Evolutionary conservation across 2,888 invertebrate species (phyloP), one percentile per base, ranked within the genome.

Genomic region (Agriopis leucophaearia): DNA sequence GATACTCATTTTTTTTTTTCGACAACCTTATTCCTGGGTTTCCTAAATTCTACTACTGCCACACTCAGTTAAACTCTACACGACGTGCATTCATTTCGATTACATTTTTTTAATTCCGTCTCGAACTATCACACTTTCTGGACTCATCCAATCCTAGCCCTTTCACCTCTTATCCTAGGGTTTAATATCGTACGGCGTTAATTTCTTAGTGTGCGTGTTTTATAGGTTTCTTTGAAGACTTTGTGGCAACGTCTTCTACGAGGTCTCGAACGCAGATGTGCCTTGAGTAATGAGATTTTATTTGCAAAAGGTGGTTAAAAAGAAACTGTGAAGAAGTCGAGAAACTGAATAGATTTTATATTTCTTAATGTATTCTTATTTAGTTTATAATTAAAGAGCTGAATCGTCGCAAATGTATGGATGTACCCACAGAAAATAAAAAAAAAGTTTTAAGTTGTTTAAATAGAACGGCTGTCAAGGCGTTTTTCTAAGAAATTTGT

Each of bases 31-130:
- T 5, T 2, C 0, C 27, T 27, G 5, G 27, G 3, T 5, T 5
- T 27, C 15, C 6, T 0, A 42, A 64, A 8, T 42, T 51, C 10
- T 45, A n/a, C 13, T 51, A 60, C 68, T 64, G 64, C 13, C 15
- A 7, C 1, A 7, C 1, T 18, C 7, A 60, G 35, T 56, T 44
- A 15, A 55, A 60, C 18, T 66, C 59, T 44, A 56, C 16, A 78
- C 84, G 88, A 90, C 91, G 92, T 92, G 91, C 91, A 91, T 91
- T 91, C 92, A 90, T 92, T 92, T 90, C 83, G 78, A 85, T 85
- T 81, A 79, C 71, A 75, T 81, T 80, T 81, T 80, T 82, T 81
- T 78, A 82, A 82, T 81, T 81, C 79, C 78, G 61, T 81, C 83
- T 82, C 69, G 85, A 81, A 78, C 74, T 84, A 85, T 81, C 78